A percentile compares a stretch with the other conserved stretches of the same genome.
These are phyloP conservation scores for Potorous gilbertii DNA, from an alignment of 2,797 vertebrate species.

Conservation along the genomic window DNA sequence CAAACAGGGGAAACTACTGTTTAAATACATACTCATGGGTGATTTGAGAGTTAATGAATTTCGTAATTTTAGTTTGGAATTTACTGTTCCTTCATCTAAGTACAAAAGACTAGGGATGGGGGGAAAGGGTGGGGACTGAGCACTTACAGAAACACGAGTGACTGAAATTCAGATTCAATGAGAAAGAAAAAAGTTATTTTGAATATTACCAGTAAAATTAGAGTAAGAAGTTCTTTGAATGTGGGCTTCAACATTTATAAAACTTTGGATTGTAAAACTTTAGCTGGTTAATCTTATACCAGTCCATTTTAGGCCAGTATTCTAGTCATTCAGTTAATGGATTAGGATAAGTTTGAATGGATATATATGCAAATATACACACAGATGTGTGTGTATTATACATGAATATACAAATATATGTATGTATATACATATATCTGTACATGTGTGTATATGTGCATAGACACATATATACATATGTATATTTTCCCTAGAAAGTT, in stretches of 20 bases:
- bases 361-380: not conserved
- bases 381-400: no score
- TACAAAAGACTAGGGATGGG: not conserved
- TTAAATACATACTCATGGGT: not conserved
- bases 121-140: not conserved
- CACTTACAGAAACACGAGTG: not conserved
- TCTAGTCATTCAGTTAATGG: not conserved
- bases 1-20: not conserved
- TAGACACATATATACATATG: not conserved
- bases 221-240: not conserved
- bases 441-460: not conserved
- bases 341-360: constrained; percentile 1
- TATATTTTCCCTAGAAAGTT: not conserved
- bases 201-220: not conserved
- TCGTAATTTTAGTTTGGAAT: not conserved
- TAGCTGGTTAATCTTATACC: not conserved
- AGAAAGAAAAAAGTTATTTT: not conserved
- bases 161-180: not conserved
- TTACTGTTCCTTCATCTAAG: not conserved
- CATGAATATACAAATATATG: no score
- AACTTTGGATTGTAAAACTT: not conserved
- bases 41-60: not conserved
- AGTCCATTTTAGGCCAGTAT: not conserved
- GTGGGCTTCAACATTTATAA: not conserved
- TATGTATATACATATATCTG: not conserved